A percentile compares a stretch with the other conserved stretches of the same genome.
phyloP scores from a whole-genome alignment of 1,140 invertebrate genomes.

The Melitaea cinxia region DNA sequence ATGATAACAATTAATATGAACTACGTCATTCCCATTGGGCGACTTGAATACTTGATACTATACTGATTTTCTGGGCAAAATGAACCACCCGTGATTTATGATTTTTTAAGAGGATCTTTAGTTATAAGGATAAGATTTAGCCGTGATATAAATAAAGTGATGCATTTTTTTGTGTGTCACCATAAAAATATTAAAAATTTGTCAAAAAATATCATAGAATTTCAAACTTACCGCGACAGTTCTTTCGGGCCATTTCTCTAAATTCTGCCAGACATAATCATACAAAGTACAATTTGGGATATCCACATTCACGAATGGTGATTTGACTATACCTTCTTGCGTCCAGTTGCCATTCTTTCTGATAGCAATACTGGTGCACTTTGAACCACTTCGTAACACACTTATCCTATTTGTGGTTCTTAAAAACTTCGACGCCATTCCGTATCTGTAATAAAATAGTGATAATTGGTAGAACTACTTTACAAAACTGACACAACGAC shows the following conservation, averaged over 20 bases:
- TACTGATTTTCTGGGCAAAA: no score
- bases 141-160: no score
- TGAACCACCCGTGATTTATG: no score
- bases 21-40: no score
- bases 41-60: no score
- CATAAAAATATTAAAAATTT: no score
- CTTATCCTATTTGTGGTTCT: constrained; percentile 46
- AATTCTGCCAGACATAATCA: constrained; percentile 85
- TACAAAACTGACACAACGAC: neutral
- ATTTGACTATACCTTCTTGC: constrained; percentile 58
- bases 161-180: no score
- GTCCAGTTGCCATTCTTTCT: constrained; percentile 61
- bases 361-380: constrained; percentile 37
- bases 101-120: no score
- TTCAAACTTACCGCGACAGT: constrained; percentile 83
- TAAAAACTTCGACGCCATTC: constrained; percentile 31
- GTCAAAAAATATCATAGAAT: no score
- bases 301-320: constrained; percentile 77
- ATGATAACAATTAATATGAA: no score
- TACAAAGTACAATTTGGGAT: constrained; percentile 82
- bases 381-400: constrained; percentile 43
- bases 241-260: constrained; percentile 83
- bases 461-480: neutral
- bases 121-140: no score
- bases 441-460: constrained; percentile 14